phyloP scores from a whole-genome alignment of 1,140 invertebrate species.

The Kradibia gibbosae region DNA sequence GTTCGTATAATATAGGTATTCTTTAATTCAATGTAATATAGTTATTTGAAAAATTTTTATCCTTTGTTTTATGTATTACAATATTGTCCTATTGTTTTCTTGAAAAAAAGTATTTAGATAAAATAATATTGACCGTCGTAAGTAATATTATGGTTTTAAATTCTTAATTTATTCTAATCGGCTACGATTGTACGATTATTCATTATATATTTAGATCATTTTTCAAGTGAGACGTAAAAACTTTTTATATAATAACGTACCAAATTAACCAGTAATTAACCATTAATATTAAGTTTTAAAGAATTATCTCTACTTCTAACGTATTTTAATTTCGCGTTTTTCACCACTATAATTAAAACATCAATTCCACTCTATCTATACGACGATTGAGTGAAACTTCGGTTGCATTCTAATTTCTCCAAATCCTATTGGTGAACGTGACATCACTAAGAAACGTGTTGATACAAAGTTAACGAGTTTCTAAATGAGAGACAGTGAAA shows the following conservation, averaged over 20 bases:
- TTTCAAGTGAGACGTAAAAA: no score
- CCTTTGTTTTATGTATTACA: neutral
- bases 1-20: no score
- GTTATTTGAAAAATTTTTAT: neutral
- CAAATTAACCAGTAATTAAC: no score
- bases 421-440: slow-evolving; percentile 23
- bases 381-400: slow-evolving; percentile 2
- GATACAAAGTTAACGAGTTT: slow-evolving; percentile 61
- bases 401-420: slow-evolving; percentile 19
- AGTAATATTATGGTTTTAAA: no score
- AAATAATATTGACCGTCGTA: no score
- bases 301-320: neutral
- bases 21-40: neutral
- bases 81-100: no score
- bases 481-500: slow-evolving; percentile 53
- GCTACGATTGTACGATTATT: no score
- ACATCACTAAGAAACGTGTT: slow-evolving; percentile 52
- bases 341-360: neutral
- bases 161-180: no score
- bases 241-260: neutral
- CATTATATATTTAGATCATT: no score
- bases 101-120: no score
- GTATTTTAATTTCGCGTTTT: neutral
- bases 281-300: neutral
- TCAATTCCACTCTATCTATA: neutral